phyloP scores from a whole-genome alignment of 2,797 vertebrate genomes.

The Loris lydekkerianus region DNA sequence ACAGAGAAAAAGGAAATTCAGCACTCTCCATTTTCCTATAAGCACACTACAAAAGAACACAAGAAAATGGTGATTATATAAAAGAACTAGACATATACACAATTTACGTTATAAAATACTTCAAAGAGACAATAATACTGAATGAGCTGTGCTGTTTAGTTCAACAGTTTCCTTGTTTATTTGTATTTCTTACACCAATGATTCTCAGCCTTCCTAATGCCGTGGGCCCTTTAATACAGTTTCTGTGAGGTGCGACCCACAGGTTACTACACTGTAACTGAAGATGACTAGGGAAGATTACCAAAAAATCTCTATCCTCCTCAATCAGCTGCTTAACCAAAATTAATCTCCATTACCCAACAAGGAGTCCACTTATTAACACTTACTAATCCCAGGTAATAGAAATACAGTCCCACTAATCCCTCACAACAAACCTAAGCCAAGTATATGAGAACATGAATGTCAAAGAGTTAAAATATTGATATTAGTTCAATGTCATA shows the following conservation, averaged over 20 bases:
- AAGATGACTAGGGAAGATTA: neutral
- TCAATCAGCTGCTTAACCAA: conserved; percentile 21
- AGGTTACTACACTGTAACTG: neutral
- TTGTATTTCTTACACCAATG: no score
- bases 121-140: neutral
- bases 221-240: no score
- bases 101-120: neutral
- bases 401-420: conserved; percentile 25
- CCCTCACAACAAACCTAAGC: conserved; percentile 10
- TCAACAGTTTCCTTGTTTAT: neutral
- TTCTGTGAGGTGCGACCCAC: no score
- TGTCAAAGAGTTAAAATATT: conserved; percentile 48
- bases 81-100: conserved; percentile 11
- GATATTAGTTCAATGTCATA: conserved; percentile 21
- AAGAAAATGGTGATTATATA: neutral
- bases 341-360: neutral
- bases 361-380: neutral
- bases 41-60: neutral
- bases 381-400: neutral
- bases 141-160: neutral
- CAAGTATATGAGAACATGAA: neutral
- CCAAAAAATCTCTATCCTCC: neutral
- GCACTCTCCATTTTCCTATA: neutral
- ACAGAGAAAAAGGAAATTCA: neutral
- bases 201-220: no score